These are phyloP conservation scores for Pipistrellus pygmaeus DNA, from an alignment of 2,797 vertebrate species.

Conservation along the genomic window DNA sequence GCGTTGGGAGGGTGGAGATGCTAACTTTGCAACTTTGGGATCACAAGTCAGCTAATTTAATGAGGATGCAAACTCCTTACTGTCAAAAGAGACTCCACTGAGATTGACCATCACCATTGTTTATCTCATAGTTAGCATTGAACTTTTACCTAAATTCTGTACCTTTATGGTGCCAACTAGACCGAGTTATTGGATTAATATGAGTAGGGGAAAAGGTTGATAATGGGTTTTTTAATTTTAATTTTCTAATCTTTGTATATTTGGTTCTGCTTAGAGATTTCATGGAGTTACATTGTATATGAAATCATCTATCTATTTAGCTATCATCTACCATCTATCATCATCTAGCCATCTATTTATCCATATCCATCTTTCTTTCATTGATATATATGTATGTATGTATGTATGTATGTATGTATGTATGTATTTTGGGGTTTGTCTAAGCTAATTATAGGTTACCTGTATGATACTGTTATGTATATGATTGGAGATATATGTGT, in stretches of 20 bases:
- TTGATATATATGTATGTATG: no score
- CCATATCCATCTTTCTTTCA: background rate
- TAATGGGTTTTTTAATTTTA: background rate
- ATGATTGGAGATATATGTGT: background rate
- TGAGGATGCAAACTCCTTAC: conserved; percentile 44
- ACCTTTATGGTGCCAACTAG: background rate
- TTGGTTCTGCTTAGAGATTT: conserved; percentile 31
- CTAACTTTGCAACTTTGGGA: conserved; percentile 57
- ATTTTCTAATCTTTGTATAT: conserved; percentile 40
- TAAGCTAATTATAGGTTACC: background rate
- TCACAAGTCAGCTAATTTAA: conserved; percentile 68
- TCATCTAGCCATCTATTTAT: background rate
- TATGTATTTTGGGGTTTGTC: background rate
- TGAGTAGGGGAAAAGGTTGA: background rate
- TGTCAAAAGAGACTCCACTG: conserved; percentile 40
- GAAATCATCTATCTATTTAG: background rate
- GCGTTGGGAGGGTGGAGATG: conserved; percentile 69
- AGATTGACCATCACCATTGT: conserved; percentile 55
- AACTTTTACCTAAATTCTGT: background rate
- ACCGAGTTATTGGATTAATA: background rate
- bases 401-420: background rate
- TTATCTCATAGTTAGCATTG: conserved; percentile 28
- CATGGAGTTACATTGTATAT: background rate
- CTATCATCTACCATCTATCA: background rate
- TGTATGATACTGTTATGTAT: background rate